phyloP scores from a whole-genome alignment of 2,113 vertebrate species.

The Pedionomus torquatus region DNA sequence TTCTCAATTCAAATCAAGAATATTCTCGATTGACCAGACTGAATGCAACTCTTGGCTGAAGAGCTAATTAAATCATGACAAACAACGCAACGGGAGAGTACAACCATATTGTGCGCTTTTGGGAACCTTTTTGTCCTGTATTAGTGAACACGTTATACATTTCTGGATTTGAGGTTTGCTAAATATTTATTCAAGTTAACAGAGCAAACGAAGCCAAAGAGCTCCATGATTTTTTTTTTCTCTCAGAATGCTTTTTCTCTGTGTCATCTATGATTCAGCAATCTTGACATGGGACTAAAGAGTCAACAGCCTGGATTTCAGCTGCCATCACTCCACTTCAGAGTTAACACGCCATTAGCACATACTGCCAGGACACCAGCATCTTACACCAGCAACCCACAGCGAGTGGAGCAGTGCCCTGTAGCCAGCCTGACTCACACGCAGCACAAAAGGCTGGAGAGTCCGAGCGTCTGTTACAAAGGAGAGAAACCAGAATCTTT shows the following conservation, averaged over 20 bases:
- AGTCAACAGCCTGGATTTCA: neutral
- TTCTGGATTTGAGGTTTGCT: neutral
- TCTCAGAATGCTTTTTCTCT: too few relatives aligned
- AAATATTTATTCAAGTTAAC: neutral
- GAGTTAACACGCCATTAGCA: neutral
- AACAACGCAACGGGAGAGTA: neutral
- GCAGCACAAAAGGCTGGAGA: neutral
- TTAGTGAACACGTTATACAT: neutral
- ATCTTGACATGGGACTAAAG: neutral
- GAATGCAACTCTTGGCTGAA: neutral
- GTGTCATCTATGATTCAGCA: conserved; percentile 58
- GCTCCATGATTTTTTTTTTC: neutral
- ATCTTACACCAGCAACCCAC: neutral
- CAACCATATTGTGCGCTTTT: neutral
- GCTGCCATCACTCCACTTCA: neutral
- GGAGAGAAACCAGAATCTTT: neutral
- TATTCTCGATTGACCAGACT: neutral
- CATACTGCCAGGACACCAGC: neutral
- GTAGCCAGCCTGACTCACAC: neutral
- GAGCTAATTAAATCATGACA: neutral
- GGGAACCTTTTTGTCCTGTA: neutral
- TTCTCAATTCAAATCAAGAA: too few relatives aligned
- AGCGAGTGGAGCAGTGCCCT: neutral
- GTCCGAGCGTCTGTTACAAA: neutral
- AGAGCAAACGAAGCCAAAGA: neutral